Percentiles rank a stretch among this genome's conserved stretches.
Conservation (phyloP, 1,140 invertebrate genomes). For the Araneus ventricosus region DNA sequence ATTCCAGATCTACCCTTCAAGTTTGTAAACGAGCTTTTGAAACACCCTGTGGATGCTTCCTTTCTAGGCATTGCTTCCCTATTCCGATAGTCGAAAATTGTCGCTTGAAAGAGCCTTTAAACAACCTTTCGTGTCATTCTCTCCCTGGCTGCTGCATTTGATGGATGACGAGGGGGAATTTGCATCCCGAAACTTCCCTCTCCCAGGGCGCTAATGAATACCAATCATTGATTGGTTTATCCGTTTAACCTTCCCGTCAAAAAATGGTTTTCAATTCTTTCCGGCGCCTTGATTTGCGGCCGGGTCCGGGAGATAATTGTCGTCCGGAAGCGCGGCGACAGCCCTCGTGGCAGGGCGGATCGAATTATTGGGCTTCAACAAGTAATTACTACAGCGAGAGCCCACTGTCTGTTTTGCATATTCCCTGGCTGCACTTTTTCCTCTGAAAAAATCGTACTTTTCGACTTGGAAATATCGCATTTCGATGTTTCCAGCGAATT, state of each 20-base stretch:
- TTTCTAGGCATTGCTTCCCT: too few species aligned
- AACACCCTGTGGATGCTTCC: too few species aligned
- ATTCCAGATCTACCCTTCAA: too few species aligned
- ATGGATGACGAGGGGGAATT: neutral
- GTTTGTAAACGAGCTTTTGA: too few species aligned
- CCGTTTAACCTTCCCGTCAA: neutral
- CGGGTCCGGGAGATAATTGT: neutral
- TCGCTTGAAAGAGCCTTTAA: too few species aligned
- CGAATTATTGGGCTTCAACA: slow-evolving; percentile 44
- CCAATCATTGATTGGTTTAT: neutral
- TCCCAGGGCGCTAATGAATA: neutral
- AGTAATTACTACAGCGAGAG: slow-evolving; percentile 29
- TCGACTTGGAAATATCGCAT: neutral
- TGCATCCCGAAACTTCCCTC: neutral
- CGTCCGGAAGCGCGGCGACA: neutral
- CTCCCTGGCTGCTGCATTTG: neutral
- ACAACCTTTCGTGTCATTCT: too few species aligned
- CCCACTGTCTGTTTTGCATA: neutral
- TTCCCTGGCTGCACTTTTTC: neutral
- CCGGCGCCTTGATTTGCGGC: neutral
- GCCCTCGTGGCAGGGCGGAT: neutral
- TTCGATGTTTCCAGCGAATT: slow-evolving; percentile 39
- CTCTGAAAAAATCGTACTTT: neutral
- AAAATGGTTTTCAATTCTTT: neutral
- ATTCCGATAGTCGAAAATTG: too few species aligned